Base-by-base conservation (phyloP, 2,797 vertebrate genomes). In the Parauchenoglanis ngamensis region DNA sequence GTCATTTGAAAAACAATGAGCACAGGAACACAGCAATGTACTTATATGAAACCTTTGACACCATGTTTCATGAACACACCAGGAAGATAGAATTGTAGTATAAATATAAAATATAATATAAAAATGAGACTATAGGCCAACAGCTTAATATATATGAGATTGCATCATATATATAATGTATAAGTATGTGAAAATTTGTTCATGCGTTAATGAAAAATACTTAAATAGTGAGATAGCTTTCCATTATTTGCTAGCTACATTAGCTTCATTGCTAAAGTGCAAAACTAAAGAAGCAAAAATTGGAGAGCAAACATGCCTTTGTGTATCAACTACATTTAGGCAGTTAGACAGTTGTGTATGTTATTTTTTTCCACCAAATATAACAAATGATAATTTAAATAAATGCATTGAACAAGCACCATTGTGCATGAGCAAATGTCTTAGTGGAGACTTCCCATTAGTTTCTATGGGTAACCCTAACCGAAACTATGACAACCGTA, bases 1-100 rank as follows among this genome's bases (percentile, higher is more conserved):
- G 46, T 83, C 52, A 35, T 89, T 87, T 86, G 49, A 87, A 77
- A 88, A 84, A 83, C 65, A 75, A 59, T 83, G 85, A 89, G 63
- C 25, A 76, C 23, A n/a, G 17, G 13, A 72, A 61, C n/a, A 63
- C 21, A 79, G 44, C n/a, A 59, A 31, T 61, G 23, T 54, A 31
- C 40, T 80, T 52, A 35, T 65, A 17, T 59, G 35, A 80, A 59
- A n/a, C n/a, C n/a, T 80, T 44, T 57, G n/a, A 63, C 61, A 52
- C n/a, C 75, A 67, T 10, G 13, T 52, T 76, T 75, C 8, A 31
- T 35, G 35, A 70, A 7, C 2, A 72, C 13, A 0, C 21, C 7
- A 21, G 40, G 40, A 40, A 40, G 40, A 40, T 40, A 40, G 3
- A 40, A 40, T 40, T 40, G 40, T 40, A 40, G 2, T 2, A 23